phyloP scores from a whole-genome alignment of 2,888 invertebrate species.

The Noctua pronuba region DNA sequence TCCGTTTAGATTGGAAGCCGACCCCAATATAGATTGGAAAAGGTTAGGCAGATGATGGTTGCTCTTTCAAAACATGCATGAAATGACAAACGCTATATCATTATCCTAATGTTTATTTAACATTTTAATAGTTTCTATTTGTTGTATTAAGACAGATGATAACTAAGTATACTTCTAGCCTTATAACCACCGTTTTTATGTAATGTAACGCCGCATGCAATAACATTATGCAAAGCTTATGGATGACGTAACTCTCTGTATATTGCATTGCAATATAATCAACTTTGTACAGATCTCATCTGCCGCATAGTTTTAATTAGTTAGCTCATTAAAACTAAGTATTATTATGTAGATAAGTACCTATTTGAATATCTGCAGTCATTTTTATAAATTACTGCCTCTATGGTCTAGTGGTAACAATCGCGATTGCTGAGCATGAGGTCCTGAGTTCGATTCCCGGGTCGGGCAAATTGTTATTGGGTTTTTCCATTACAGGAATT shows the following conservation, averaged over 20 bases:
- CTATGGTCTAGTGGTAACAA: background rate
- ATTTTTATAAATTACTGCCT: background rate
- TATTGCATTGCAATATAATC: background rate
- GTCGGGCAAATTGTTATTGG: background rate
- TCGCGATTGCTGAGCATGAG: background rate
- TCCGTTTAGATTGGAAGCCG: no score
- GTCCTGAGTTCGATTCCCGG: background rate
- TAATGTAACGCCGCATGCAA: background rate
- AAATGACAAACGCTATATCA: no score
- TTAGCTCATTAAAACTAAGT: constrained; percentile 6
- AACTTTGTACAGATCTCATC: constrained; percentile 12
- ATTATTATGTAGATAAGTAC: background rate
- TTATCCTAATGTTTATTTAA: no score
- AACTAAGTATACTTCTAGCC: background rate
- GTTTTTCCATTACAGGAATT: background rate
- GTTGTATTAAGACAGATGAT: background rate
- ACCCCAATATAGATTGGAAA: no score
- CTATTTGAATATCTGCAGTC: background rate
- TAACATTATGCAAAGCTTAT: background rate
- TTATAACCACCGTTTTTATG: background rate
- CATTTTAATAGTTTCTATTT: no score
- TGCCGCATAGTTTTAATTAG: constrained; percentile 13
- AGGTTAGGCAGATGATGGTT: no score
- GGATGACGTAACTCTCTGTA: background rate
- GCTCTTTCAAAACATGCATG: no score